These are phyloP conservation scores for Trimorus sp. DNA, from an alignment of 2,888 invertebrate species.

Conservation along the genomic window DNA sequence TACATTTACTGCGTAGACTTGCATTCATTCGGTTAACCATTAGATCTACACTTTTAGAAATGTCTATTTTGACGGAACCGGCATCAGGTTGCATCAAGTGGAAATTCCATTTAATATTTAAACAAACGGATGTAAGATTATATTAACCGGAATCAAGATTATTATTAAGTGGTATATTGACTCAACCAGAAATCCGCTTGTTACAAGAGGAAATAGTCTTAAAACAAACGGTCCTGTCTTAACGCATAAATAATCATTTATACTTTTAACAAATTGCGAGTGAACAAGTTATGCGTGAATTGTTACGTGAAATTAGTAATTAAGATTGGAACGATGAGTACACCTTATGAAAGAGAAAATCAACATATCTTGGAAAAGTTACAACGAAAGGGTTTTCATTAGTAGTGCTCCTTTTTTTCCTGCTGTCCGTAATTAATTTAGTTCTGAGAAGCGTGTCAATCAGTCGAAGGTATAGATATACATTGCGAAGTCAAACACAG, in stretches of 20 bases:
- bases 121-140: no score
- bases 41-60: no score
- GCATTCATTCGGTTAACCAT: constrained; percentile 57
- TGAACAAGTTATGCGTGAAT: no score
- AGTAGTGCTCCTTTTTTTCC: constrained; percentile 20
- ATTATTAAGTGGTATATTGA: no score
- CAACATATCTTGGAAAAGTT: constrained; percentile 46
- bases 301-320: no score
- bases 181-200: no score
- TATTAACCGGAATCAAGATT: no score
- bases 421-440: constrained; percentile 35
- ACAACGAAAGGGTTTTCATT: constrained; percentile 45
- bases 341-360: constrained; percentile 8
- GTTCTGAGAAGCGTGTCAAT: constrained; percentile 53
- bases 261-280: constrained; percentile 19
- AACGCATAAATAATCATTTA: constrained; percentile 72
- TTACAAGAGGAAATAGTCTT: no score
- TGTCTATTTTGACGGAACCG: no score
- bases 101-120: no score
- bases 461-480: constrained; percentile 54
- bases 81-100: no score
- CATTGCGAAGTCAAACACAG: constrained; percentile 28
- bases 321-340: constrained; percentile 7
- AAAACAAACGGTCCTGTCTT: constrained; percentile 58
- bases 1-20: constrained; percentile 56